Percentiles rank a stretch among this genome's conserved stretches.
These are phyloP conservation scores for Mechanitis messenoides DNA, from an alignment of 2,888 invertebrate species.

Conservation along the genomic window DNA sequence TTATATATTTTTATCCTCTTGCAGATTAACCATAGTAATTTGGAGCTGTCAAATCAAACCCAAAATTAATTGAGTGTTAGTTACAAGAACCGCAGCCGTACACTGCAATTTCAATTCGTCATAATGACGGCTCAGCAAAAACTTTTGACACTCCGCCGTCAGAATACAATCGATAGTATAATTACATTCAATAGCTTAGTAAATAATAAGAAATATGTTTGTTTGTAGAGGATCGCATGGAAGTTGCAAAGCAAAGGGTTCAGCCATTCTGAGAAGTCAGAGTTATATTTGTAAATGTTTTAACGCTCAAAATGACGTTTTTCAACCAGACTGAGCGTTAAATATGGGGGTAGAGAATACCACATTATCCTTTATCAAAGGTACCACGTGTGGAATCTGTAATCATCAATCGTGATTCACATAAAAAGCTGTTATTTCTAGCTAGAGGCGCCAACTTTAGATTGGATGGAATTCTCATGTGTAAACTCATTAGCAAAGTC, in stretches of 20 bases:
- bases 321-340: too few relatives aligned
- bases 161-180: slow-evolving; percentile 60
- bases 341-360: too few relatives aligned
- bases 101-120: slow-evolving; percentile 59
- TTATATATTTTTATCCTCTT: slow-evolving; percentile 16
- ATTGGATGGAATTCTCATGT: slow-evolving; percentile 63
- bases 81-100: slow-evolving; percentile 51
- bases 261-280: slow-evolving; percentile 14
- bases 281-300: slow-evolving; percentile 54
- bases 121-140: slow-evolving; percentile 66
- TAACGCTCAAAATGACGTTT: too few relatives aligned
- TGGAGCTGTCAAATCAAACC: slow-evolving; percentile 62
- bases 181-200: slow-evolving; percentile 48
- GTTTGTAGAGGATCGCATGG: slow-evolving; percentile 21
- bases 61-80: slow-evolving; percentile 64
- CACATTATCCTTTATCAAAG: background rate
- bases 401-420: slow-evolving; percentile 8
- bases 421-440: slow-evolving; percentile 65
- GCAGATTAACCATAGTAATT: slow-evolving; percentile 49
- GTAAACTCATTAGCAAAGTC: slow-evolving; percentile 17
- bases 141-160: slow-evolving; percentile 53
- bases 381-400: background rate
- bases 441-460: slow-evolving; percentile 64
- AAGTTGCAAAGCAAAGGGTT: slow-evolving; percentile 26
- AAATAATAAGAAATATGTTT: slow-evolving; percentile 38